These are phyloP conservation scores for Bhutanitis thaidina DNA, from an alignment of 2,888 invertebrate species.

Conservation along the genomic window DNA sequence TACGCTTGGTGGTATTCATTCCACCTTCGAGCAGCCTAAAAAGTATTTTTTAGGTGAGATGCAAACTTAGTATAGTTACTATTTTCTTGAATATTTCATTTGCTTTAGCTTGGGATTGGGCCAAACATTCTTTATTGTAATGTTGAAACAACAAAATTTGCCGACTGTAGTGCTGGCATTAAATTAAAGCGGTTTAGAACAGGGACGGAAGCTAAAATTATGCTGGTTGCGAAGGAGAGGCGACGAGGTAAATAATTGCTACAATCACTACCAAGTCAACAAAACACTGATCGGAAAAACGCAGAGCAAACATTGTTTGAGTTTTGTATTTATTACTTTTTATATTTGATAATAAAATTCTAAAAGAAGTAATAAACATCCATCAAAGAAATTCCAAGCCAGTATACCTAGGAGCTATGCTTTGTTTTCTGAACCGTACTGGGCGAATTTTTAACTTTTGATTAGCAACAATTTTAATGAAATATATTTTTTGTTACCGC, in stretches of 20 bases:
- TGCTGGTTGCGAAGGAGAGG: conserved; percentile 39
- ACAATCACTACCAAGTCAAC: conserved; percentile 63
- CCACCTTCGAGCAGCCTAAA: conserved; percentile 41
- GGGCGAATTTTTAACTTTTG: background rate
- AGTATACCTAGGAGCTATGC: background rate
- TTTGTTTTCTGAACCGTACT: background rate
- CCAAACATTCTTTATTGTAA: too few species aligned
- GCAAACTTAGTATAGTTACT: conserved; percentile 21
- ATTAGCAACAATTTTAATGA: too few species aligned
- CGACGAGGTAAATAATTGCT: conserved; percentile 65
- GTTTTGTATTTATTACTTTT: conserved; percentile 21
- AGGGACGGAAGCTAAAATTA: background rate
- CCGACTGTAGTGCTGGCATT: too few species aligned
- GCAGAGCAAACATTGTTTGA: conserved; percentile 31
- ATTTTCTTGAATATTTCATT: too few species aligned
- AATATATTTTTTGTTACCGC: too few species aligned
- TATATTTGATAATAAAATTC: conserved; percentile 7
- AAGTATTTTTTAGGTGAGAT: conserved; percentile 46
- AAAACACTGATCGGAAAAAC: conserved; percentile 46
- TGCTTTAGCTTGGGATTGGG: too few species aligned
- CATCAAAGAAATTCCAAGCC: background rate
- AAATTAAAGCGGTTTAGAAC: too few species aligned
- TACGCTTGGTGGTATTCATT: conserved; percentile 52
- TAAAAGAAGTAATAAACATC: background rate
- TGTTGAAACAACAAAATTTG: too few species aligned